phyloP scores from a whole-genome alignment of 1,140 invertebrate species.

The Pseudomyrmex pallidus region DNA sequence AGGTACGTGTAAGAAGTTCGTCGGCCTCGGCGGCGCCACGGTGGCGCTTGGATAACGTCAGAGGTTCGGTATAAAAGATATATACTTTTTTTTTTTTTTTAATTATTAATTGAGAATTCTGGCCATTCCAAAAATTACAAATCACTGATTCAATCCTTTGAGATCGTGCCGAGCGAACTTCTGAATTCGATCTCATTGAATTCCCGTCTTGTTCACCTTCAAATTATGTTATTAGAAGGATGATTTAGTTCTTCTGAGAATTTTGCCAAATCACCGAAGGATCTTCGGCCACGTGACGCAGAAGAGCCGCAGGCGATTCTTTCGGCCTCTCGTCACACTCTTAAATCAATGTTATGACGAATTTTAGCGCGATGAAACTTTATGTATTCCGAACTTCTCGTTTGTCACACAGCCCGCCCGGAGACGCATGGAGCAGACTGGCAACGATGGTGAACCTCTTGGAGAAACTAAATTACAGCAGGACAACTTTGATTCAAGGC shows the following conservation, averaged over 20 bases:
- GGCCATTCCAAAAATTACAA: slow-evolving; percentile 5
- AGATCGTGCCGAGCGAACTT: slow-evolving; percentile 18
- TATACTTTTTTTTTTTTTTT: background rate
- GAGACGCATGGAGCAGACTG: slow-evolving; percentile 92
- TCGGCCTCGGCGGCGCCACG: slow-evolving; percentile 16
- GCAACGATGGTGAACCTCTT: slow-evolving; percentile 91
- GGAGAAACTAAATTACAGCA: slow-evolving; percentile 88
- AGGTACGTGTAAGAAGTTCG: background rate
- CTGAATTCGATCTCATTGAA: background rate
- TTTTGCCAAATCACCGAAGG: slow-evolving; percentile 39
- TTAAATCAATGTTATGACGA: slow-evolving; percentile 43
- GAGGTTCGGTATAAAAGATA: background rate
- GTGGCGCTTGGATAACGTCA: slow-evolving; percentile 1
- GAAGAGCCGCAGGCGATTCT: slow-evolving; percentile 51
- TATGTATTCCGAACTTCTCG: slow-evolving; percentile 26
- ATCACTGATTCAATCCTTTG: slow-evolving; percentile 35
- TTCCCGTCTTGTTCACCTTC: slow-evolving; percentile 28
- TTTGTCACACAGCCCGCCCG: slow-evolving; percentile 87
- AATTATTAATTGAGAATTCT: slow-evolving; percentile 14
- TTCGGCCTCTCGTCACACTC: slow-evolving; percentile 48
- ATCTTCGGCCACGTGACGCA: slow-evolving; percentile 39
- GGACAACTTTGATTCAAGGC: slow-evolving; percentile 78
- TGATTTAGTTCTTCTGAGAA: slow-evolving; percentile 43
- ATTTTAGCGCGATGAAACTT: slow-evolving; percentile 18
- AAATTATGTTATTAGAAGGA: slow-evolving; percentile 36